Percentiles rank a stretch among this genome's conserved stretches.
phyloP scores from a whole-genome alignment of 1,140 invertebrate species.

The Dreissena polymorpha region DNA sequence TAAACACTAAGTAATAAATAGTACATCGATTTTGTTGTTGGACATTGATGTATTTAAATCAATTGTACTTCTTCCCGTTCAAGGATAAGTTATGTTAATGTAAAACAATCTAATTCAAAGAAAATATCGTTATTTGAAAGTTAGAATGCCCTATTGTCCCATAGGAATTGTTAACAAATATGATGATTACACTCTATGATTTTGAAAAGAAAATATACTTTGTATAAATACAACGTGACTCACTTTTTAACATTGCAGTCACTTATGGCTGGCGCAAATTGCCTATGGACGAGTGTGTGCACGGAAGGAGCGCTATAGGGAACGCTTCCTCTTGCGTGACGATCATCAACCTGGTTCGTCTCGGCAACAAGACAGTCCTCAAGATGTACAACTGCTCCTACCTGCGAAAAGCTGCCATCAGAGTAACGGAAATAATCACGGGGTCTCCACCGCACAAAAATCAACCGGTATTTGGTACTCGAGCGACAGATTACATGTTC shows the following conservation, averaged over 20 bases:
- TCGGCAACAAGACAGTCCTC: constrained; percentile 29
- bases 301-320: constrained; percentile 21
- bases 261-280: constrained; percentile 4
- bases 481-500: constrained; percentile 22
- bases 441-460: constrained; percentile 13
- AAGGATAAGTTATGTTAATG: too few species aligned
- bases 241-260: background rate
- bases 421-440: constrained; percentile 17
- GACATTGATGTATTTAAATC: too few species aligned
- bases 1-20: too few species aligned
- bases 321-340: constrained; percentile 27
- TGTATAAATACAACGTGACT: too few species aligned
- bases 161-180: too few species aligned
- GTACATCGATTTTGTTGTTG: too few species aligned
- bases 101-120: too few species aligned
- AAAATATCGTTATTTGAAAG: too few species aligned
- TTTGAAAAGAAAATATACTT: too few species aligned
- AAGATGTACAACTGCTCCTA: constrained; percentile 23
- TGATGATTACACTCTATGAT: too few species aligned
- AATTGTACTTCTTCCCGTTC: too few species aligned
- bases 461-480: constrained; percentile 21
- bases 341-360: constrained; percentile 13
- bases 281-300: constrained; percentile 21
- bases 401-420: constrained; percentile 29
- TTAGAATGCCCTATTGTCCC: too few species aligned